Evolutionary conservation across 37 sponge, comb jelly and placozoan genomes (phyloP).

Genomic region (Beroe ovata): DNA sequence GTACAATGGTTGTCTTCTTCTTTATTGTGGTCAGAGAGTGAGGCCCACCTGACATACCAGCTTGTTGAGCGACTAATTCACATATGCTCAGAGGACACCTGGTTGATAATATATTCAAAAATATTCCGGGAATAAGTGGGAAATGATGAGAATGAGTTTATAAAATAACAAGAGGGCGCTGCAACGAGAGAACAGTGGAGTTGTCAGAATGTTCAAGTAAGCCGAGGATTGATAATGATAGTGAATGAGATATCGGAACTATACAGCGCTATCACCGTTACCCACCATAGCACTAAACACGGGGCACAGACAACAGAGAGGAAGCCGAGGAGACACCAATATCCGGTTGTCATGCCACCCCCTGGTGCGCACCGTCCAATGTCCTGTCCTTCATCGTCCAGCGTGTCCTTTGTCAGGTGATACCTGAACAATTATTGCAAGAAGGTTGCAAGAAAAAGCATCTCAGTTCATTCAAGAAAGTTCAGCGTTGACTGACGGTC

Average conservation of each 20-base stretch:
- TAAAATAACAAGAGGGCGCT: too few relatives aligned
- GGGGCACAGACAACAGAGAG: conserved; percentile 64
- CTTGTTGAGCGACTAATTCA: conserved; percentile 49
- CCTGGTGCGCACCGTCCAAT: conserved; percentile 53
- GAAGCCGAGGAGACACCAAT: conserved; percentile 56
- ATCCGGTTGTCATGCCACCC: conserved; percentile 34
- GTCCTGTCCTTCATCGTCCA: conserved; percentile 59
- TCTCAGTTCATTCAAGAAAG: too few relatives aligned
- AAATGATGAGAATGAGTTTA: too few relatives aligned
- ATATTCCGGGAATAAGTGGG: too few relatives aligned
- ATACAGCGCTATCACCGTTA: too few relatives aligned
- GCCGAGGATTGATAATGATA: too few relatives aligned
- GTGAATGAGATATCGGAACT: too few relatives aligned
- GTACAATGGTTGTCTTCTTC: conserved; percentile 63
- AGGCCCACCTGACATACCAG: conserved; percentile 46
- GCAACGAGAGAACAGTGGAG: too few relatives aligned
- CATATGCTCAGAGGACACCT: conserved; percentile 51
- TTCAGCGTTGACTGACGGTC: too few relatives aligned
- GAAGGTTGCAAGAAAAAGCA: too few relatives aligned
- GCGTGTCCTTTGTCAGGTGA: conserved; percentile 60
- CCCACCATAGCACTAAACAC: conserved; percentile 37
- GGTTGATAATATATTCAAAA: too few relatives aligned
- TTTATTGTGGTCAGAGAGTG: conserved; percentile 53
- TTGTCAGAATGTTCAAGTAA: too few relatives aligned
- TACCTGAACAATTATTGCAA: conserved; percentile 43